Evolutionary conservation across 2,888 invertebrate genomes (phyloP), one percentile per base, ranked within the genome.

Genomic region (Clunio marinus): DNA sequence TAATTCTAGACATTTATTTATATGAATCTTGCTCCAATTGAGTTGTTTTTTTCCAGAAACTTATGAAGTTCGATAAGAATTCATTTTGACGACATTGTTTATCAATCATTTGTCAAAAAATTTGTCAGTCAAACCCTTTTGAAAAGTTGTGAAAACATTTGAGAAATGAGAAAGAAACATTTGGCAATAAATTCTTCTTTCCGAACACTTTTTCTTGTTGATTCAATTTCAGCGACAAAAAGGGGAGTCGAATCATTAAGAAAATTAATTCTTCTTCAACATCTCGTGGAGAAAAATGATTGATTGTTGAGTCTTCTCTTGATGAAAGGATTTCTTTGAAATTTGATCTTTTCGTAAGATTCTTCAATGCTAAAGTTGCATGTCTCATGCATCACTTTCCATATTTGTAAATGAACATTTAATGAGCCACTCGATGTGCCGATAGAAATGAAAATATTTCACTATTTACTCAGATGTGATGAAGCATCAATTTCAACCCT

Each of bases 231-330:
- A 15, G 10, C 15, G 2, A 41, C 10, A 41, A 41, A 15, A 15
- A 10, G 41, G 41, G 41, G 15, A 41, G 41, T 10, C 10, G 15
- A 41, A 15, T 41, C 41, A 41, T 41, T 41, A 41, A n/a, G 41
- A 41, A 41, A 41, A 41, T 41, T 41, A 41, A 41, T 41, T 41
- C 15, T n/a, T 41, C 41, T n/a, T n/a, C n/a, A n/a, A n/a, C 41
- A 10, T 41, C 41, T 41, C 41, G 41, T 41, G 41, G 15, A 10
- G 41, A 41, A n/a, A 41, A 15, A 41, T 41, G 41, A 41, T 41
- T 41, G 41, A 41, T 41, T 41, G 41, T 41, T 41, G 41, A 41
- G 10, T 41, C 41, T 10, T 41, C 41, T 41, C 41, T n/a, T n/a
- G n/a, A n/a, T n/a, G n/a, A 41, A 41, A 41, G 41, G 41, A 41